Percentiles rank a stretch among this genome's conserved stretches.
These are phyloP conservation scores for Glareola pratincola DNA, from an alignment of 2,113 vertebrate genomes.

Conservation along the genomic window DNA sequence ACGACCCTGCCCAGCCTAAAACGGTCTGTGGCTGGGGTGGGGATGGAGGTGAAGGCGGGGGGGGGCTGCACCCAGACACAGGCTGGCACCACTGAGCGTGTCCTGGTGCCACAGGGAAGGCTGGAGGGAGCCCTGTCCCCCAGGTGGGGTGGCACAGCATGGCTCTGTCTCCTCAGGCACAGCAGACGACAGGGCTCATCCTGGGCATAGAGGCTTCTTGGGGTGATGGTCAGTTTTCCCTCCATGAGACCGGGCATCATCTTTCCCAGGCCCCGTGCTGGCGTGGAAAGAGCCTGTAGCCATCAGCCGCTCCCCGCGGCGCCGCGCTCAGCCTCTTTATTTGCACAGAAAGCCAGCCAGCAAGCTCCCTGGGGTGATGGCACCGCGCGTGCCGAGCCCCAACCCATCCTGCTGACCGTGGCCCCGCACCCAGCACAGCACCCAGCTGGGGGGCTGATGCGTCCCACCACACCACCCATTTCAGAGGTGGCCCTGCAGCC, in stretches of 20 bases:
- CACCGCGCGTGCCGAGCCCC: fast-evolving
- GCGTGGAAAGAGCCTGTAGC: background rate
- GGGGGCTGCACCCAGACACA: background rate
- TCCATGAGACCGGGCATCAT: background rate
- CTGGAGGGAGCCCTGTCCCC: background rate
- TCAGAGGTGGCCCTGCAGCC: background rate
- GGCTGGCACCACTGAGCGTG: background rate
- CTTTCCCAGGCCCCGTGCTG: background rate
- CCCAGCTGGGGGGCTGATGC: fast-evolving
- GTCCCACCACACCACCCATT: fast-evolving
- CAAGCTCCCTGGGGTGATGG: background rate
- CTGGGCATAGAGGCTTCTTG: background rate
- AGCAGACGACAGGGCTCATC: fast-evolving
- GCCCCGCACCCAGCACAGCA: background rate
- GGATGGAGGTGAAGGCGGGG: fast-evolving
- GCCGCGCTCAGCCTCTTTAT: background rate
- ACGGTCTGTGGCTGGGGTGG: background rate
- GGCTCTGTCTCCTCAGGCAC: fast-evolving
- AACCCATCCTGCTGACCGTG: fast-evolving
- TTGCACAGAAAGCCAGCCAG: background rate
- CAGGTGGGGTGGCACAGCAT: fast-evolving
- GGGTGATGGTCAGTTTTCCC: background rate
- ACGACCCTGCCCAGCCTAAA: background rate
- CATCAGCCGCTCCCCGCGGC: fast-evolving
- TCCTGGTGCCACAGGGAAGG: background rate